Conservation (phyloP, 2,888 invertebrate genomes). For the Amblyjoppa proteus region DNA sequence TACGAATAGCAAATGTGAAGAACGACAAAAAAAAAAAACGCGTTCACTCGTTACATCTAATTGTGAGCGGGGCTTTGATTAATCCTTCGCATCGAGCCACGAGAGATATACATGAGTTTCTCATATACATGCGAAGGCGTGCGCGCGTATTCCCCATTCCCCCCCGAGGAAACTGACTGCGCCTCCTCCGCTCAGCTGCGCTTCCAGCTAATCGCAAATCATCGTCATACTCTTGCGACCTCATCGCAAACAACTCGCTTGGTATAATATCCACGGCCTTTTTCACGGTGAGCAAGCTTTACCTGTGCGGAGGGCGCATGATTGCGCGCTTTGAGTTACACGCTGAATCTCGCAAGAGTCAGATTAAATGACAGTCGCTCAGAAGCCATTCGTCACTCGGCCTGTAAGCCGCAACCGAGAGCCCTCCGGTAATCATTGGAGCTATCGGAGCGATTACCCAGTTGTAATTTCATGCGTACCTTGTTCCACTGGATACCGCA, state of each 20-base stretch:
- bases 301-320: slow-evolving; percentile 28
- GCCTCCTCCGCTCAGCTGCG: slow-evolving; percentile 31
- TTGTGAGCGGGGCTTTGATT: slow-evolving; percentile 66
- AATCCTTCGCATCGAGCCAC: slow-evolving; percentile 58
- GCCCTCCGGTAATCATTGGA: slow-evolving; percentile 66
- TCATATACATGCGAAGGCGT: slow-evolving; percentile 16
- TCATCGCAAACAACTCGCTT: slow-evolving; percentile 67
- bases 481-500: background rate
- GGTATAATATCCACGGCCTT: slow-evolving; percentile 43
- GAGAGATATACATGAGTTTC: slow-evolving; percentile 35
- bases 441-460: slow-evolving; percentile 68
- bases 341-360: slow-evolving; percentile 54
- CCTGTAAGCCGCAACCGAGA: slow-evolving; percentile 17
- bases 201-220: slow-evolving; percentile 69
- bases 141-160: slow-evolving; percentile 26
- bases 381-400: slow-evolving; percentile 68
- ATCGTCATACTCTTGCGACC: slow-evolving; percentile 65
- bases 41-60: slow-evolving; percentile 65
- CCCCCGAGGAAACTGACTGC: slow-evolving; percentile 41
- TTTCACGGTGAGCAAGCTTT: background rate
- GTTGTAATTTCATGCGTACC: slow-evolving; percentile 64
- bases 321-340: slow-evolving; percentile 66
- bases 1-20: slow-evolving; percentile 19
- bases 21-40: slow-evolving; percentile 33
- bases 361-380: slow-evolving; percentile 69